These are phyloP conservation scores for Mantis religiosa DNA, from an alignment of 2,888 invertebrate species.

Conservation along the genomic window DNA sequence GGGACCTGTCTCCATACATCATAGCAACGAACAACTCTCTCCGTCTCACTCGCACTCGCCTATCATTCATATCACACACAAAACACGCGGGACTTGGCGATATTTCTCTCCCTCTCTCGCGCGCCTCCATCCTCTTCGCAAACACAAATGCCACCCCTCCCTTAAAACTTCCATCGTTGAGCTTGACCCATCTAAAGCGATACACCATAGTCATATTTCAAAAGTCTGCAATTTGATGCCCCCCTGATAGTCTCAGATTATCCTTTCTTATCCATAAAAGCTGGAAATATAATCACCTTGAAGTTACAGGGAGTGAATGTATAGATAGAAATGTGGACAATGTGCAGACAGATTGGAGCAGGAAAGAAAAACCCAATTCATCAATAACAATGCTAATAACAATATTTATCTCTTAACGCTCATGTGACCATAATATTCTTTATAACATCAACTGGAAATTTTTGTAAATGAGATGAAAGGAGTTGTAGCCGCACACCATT, in stretches of 20 bases:
- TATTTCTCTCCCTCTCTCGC: not conserved
- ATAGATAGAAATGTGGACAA: too few relatives aligned
- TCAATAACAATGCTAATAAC: too few relatives aligned
- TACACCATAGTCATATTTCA: not conserved
- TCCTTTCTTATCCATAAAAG: not conserved
- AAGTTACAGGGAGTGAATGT: not conserved
- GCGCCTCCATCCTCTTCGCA: not conserved
- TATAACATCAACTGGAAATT: too few relatives aligned
- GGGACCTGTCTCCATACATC: conserved; percentile 13
- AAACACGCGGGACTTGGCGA: conserved; percentile 6
- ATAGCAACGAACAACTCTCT: not conserved
- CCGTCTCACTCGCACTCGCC: not conserved
- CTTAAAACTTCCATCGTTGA: not conserved
- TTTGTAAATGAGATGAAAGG: too few relatives aligned
- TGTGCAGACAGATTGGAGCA: too few relatives aligned
- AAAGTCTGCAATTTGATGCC: not conserved
- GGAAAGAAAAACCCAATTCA: too few relatives aligned
- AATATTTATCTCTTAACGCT: too few relatives aligned
- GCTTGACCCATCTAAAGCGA: not conserved
- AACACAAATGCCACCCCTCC: not conserved
- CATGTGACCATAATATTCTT: too few relatives aligned
- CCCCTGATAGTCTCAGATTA: not conserved
- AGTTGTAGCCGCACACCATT: too few relatives aligned
- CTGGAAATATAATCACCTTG: not conserved
- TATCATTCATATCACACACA: conserved; percentile 1